These are phyloP conservation scores for Lymantria dispar DNA, from an alignment of 2,888 invertebrate species.

Conservation along the genomic window DNA sequence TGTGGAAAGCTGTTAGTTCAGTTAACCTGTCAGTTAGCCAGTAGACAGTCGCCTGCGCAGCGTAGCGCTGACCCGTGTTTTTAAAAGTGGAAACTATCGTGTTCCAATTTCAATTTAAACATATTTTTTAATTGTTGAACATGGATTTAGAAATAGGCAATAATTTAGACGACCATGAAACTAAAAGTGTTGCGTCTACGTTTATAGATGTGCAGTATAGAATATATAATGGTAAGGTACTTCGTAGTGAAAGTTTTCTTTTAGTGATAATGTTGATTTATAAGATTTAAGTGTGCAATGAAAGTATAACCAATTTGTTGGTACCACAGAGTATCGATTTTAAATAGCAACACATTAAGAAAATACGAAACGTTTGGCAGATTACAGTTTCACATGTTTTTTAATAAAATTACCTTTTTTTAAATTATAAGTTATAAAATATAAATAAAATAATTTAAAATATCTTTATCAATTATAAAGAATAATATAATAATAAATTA, in stretches of 20 bases:
- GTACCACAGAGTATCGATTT: too few species aligned
- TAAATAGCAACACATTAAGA: too few species aligned
- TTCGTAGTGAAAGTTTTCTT: constrained; percentile 26
- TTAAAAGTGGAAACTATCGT: neutral
- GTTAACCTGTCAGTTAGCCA: constrained; percentile 15
- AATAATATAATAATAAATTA: too few species aligned
- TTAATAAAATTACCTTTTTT: too few species aligned
- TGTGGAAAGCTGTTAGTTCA: neutral
- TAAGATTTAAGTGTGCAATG: neutral
- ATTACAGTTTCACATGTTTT: too few species aligned
- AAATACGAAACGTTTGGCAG: too few species aligned
- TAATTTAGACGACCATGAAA: constrained; percentile 7
- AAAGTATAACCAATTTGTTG: too few species aligned
- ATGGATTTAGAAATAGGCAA: constrained; percentile 47
- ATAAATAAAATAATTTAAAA: too few species aligned
- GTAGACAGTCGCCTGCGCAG: constrained; percentile 19
- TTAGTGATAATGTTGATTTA: neutral
- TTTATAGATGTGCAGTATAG: constrained; percentile 42
- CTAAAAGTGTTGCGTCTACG: constrained; percentile 27
- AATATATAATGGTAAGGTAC: constrained; percentile 27
- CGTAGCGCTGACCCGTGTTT: constrained; percentile 9
- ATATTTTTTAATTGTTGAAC: constrained; percentile 1
- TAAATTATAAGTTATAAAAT: too few species aligned
- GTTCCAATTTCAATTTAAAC: neutral
- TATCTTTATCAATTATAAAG: too few species aligned